These are phyloP conservation scores for Gymnothorax javanicus DNA, from an alignment of 2,797 vertebrate species.

Conservation along the genomic window DNA sequence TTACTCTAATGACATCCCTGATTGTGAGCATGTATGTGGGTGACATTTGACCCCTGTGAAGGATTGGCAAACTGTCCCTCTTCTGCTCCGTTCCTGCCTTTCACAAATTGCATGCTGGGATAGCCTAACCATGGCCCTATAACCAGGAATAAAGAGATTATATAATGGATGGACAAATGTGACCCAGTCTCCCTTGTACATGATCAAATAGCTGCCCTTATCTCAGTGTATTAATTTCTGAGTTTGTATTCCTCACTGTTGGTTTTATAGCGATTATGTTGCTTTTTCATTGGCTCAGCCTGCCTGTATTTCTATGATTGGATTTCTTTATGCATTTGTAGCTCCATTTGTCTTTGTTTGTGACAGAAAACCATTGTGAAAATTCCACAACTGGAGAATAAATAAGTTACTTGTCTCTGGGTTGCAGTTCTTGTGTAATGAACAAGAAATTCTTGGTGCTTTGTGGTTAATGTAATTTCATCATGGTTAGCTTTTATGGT, in stretches of 20 bases:
- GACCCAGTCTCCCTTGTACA: not conserved
- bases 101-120: too few species aligned
- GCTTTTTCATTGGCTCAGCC: not conserved
- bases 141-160: too few species aligned
- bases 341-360: not conserved
- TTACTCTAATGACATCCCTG: too few species aligned
- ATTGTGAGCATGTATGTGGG: too few species aligned
- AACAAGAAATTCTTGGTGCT: not conserved
- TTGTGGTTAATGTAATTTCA: not conserved
- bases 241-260: not conserved
- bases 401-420: not conserved
- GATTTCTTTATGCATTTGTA: not conserved
- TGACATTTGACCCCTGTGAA: too few species aligned
- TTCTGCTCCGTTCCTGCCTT: too few species aligned
- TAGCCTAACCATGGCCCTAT: too few species aligned
- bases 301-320: not conserved
- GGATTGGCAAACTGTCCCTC: too few species aligned
- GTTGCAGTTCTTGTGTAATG: not conserved
- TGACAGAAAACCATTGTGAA: not conserved
- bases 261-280: not conserved
- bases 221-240: not conserved
- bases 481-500: not conserved
- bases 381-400: not conserved
- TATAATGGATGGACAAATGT: not conserved
- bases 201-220: not conserved